Evolutionary conservation across 2,797 vertebrate species (phyloP).

Genomic region (Kryptopterus vitreolus): DNA sequence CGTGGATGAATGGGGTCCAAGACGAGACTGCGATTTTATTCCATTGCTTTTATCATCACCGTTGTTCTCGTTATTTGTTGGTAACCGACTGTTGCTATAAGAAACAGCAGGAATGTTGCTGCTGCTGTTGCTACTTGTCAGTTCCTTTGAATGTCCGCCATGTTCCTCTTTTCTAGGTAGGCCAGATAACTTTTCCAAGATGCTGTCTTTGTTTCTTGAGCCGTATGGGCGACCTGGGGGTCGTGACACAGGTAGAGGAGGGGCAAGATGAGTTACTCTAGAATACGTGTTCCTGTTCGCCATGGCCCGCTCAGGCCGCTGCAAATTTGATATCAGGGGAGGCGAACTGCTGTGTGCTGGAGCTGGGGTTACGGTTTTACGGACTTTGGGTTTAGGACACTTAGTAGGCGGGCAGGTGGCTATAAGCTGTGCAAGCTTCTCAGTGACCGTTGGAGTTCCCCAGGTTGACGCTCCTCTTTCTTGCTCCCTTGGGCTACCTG

Average conservation of each 20-base stretch:
- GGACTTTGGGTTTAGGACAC: slow-evolving; percentile 87
- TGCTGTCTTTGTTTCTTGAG: slow-evolving; percentile 75
- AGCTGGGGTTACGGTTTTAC: slow-evolving; percentile 67
- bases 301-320: slow-evolving; percentile 77
- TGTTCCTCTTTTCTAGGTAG: slow-evolving; percentile 70
- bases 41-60: slow-evolving; percentile 60
- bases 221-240: slow-evolving; percentile 80
- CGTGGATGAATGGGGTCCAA: slow-evolving; percentile 60
- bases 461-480: slow-evolving; percentile 83
- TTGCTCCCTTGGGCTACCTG: slow-evolving; percentile 74
- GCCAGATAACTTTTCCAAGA: slow-evolving; percentile 65
- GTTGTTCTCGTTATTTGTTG: slow-evolving; percentile 62
- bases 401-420: slow-evolving; percentile 94
- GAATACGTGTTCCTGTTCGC: slow-evolving; percentile 79
- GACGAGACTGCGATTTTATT: slow-evolving; percentile 68
- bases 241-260: slow-evolving; percentile 74
- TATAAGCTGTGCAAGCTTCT: slow-evolving; percentile 95
- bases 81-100: slow-evolving; percentile 65
- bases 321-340: slow-evolving; percentile 77
- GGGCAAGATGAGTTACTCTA: slow-evolving; percentile 73
- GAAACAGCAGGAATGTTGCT: slow-evolving; percentile 68
- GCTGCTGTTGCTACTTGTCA: slow-evolving; percentile 58
- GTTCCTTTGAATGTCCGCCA: slow-evolving; percentile 67
- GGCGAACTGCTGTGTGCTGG: slow-evolving; percentile 68
- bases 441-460: slow-evolving; percentile 89